Percentiles rank a stretch among this genome's conserved stretches.
These are phyloP conservation scores for Hyles euphorbiae DNA, from an alignment of 1,140 invertebrate species.

Conservation along the genomic window DNA sequence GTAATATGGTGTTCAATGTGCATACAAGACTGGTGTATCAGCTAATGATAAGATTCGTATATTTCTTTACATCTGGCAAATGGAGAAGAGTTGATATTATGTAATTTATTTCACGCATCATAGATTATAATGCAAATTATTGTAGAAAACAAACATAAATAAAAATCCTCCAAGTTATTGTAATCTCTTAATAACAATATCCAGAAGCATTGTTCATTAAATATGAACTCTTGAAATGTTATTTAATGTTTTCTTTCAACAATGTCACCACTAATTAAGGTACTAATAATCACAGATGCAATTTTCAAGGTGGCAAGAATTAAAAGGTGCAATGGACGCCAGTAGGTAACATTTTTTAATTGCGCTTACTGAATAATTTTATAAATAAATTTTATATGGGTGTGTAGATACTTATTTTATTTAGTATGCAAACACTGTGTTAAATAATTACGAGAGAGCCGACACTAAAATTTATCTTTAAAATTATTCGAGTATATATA, in stretches of 20 bases:
- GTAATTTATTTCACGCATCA: no score
- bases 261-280: constrained; percentile 21
- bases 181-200: no score
- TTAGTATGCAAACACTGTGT: constrained; percentile 12
- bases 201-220: no score
- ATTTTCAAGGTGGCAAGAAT: constrained; percentile 48
- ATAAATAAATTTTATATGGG: constrained; percentile 38
- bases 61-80: no score
- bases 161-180: no score
- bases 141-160: no score
- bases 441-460: background rate
- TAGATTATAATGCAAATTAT: no score
- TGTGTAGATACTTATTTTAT: constrained; percentile 5
- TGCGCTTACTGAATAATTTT: constrained; percentile 25
- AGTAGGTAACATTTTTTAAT: background rate
- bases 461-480: constrained; percentile 37
- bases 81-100: no score
- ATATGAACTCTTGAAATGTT: no score
- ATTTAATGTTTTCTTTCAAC: constrained; percentile 22
- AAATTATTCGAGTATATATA: constrained; percentile 21
- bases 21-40: no score
- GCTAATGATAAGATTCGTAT: no score
- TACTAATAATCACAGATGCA: constrained; percentile 59
- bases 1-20: no score
- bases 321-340: constrained; percentile 3